Evolutionary conservation across 1,140 invertebrate genomes (phyloP), one percentile per base, ranked within the genome.

Genomic region (Geopemphigus sp.): DNA sequence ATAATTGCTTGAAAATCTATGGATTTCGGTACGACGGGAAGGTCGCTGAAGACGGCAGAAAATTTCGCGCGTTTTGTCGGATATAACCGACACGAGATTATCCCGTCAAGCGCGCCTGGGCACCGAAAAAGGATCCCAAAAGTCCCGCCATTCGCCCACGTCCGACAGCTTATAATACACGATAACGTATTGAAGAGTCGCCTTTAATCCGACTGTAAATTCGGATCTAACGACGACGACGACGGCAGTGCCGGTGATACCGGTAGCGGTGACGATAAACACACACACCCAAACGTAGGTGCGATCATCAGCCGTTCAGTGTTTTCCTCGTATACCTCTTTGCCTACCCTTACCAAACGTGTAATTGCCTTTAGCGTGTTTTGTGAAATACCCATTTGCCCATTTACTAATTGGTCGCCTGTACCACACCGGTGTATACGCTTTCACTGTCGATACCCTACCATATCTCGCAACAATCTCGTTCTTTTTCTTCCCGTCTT

Each of bases 381-480:
- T 54, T 59, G 72, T 54, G 45, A 74, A 74, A 57, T 17, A 74
- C 26, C 70, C 53, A 59, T 74, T 74, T 74, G 39, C 53, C 54
- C 53, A 54, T 56, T 68, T 74, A 74, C 72, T 74, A 74, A 74
- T 74, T 74, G 72, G 64, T 68, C 32, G n/a, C n/a, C 32, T 22
- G 15, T 12, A 39, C 8, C 22, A 39, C n/a, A 68, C 39, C 8
- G 22, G 32, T 45, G 45, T 68, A 68, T 68, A 24, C 11, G 1
- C n/a, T 47, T 47, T 5, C n/a, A n/a, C n/a, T 14, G 14, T 14
- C 64, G 64, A 47, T 66, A 45, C 22, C 15, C 39, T 17, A 24
- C 8, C 22, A n/a, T n/a, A n/a, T n/a, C n/a, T 57, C 54, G 1
- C n/a, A 1, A 6, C 5, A n/a, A 10, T 22, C 5, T 24, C 54